Evolutionary conservation across 2,888 invertebrate genomes (phyloP).

Genomic region (Zelleria hepariella): DNA sequence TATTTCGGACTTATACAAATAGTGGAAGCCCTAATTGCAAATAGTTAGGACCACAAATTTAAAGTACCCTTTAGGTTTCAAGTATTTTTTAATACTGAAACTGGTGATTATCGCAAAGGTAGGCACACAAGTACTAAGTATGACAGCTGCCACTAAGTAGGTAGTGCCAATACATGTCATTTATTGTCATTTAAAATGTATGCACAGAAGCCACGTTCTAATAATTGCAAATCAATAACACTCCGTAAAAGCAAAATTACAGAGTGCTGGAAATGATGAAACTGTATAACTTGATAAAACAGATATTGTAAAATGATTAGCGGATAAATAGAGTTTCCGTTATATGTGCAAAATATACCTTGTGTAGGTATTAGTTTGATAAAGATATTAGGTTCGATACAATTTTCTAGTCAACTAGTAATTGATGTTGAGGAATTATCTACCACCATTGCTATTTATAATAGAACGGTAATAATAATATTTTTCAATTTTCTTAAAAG

Average conservation of each 20-base stretch:
- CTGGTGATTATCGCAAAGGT: constrained; percentile 3
- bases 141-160: background rate
- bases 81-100: background rate
- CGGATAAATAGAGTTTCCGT: no score
- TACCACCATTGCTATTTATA: no score
- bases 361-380: background rate
- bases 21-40: background rate
- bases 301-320: background rate
- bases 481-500: no score
- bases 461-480: background rate
- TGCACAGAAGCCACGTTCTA: background rate
- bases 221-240: background rate
- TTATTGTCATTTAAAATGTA: constrained; percentile 7
- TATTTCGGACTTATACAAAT: no score
- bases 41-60: background rate
- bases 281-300: background rate
- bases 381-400: background rate
- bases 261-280: background rate
- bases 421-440: no score
- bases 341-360: background rate
- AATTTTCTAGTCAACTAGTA: no score
- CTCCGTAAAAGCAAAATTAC: background rate
- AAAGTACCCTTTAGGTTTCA: background rate
- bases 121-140: background rate
- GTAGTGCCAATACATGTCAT: constrained; percentile 7